These are phyloP conservation scores for Eugnorisma glareosa DNA, from an alignment of 2,888 invertebrate species.

Conservation along the genomic window DNA sequence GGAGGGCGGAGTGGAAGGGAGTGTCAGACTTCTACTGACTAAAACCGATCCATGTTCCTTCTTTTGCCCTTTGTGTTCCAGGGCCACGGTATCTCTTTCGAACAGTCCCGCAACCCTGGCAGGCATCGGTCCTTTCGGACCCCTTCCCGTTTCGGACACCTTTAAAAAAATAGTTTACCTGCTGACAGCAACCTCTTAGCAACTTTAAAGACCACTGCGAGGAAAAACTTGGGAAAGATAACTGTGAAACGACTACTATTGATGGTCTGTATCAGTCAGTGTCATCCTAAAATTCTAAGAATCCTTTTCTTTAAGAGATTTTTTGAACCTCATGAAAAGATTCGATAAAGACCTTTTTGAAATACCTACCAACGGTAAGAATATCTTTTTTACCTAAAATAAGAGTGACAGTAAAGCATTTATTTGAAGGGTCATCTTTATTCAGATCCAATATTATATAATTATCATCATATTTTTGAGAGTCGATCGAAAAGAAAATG, in stretches of 20 bases:
- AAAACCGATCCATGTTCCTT: too few species aligned
- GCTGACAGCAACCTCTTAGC: background rate
- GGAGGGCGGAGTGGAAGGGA: too few species aligned
- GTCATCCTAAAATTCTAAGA: background rate
- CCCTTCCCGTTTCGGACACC: too few species aligned
- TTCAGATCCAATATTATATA: constrained; percentile 20
- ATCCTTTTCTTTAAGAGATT: too few species aligned
- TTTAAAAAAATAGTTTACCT: background rate
- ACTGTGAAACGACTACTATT: background rate
- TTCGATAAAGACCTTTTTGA: background rate
- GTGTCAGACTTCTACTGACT: too few species aligned
- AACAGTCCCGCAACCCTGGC: too few species aligned
- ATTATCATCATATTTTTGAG: background rate
- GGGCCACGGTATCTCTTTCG: too few species aligned
- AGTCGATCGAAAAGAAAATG: background rate
- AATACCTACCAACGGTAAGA: background rate
- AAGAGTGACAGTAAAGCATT: constrained; percentile 18
- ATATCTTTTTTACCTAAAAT: background rate
- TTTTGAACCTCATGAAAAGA: background rate
- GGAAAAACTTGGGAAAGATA: background rate
- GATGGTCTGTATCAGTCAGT: background rate
- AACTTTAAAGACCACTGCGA: background rate
- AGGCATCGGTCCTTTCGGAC: too few species aligned
- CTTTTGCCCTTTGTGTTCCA: too few species aligned
- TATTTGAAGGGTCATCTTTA: constrained; percentile 6